Evolutionary conservation across 2,888 invertebrate genomes (phyloP), one percentile per base, ranked within the genome.

Genomic region (Brachynemurus nebulosus): DNA sequence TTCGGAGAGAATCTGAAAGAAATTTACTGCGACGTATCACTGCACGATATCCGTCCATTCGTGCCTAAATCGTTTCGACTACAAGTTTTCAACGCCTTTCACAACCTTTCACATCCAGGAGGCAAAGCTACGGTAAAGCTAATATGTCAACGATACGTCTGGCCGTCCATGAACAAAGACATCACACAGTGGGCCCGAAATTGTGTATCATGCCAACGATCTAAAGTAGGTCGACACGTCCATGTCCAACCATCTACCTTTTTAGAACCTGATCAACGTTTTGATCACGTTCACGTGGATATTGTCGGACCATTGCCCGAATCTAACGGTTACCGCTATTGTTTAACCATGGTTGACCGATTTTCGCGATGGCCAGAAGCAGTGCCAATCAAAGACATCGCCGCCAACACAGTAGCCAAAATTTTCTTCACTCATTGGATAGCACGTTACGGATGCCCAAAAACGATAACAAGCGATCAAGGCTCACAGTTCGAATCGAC

Each of bases 211-310:
- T 62, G 59, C 44, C 62, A 63, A 44, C 45, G 48, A 12, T 36
- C 52, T 3, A 61, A 62, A 45, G 42, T 60, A 2, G 40, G 49
- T 2, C 47, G 56, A 5, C 59, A 59, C 48, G 53, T 50, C 11
- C 27, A 21, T 4, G 40, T 53, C 1, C 50, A 51, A 17, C 44
- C 53, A 12, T 50, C 47, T 16, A 44, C 39, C 33, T 54, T 55
- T 38, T 33, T 49, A 1, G 42, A 48, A n/a, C 53, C 58, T 11
- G 47, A 51, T 36, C 44, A 40, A 6, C 49, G 60, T 11, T 60
- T 61, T 45, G 49, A 52, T n/a, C 57, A 60, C 37, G 48, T 61
- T 4, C 57, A 59, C 38, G 45, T 60, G 4, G 60, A 61, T 47
- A 45, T 63, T 12, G 53, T 61, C 1, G 58, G 59, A 14, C 58